phyloP scores from a whole-genome alignment of 2,797 vertebrate genomes.

The Ctenochaetus hawaiiensis region DNA sequence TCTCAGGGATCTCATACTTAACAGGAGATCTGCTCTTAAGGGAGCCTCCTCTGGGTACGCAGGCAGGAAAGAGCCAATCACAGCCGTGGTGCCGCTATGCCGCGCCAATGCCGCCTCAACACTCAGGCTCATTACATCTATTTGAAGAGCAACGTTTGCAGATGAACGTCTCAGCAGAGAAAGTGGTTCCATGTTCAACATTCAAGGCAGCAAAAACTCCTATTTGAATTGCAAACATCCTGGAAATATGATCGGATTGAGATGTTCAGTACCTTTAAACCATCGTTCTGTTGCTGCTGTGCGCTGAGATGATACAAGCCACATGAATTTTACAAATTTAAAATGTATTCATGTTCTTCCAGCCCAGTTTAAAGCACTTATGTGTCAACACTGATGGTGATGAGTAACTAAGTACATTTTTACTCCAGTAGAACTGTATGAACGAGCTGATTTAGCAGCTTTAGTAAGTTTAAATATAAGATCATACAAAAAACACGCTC shows the following conservation, averaged over 20 bases:
- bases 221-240: slow-evolving; percentile 37
- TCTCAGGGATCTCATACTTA: slow-evolving; percentile 84
- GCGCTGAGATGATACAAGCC: slow-evolving; percentile 2
- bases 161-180: slow-evolving; percentile 44
- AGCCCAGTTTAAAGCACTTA: background rate
- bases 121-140: slow-evolving; percentile 64
- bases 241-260: slow-evolving; percentile 3
- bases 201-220: background rate
- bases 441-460: too few relatives aligned
- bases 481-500: background rate
- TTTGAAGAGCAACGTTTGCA: slow-evolving; percentile 61
- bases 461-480: too few relatives aligned
- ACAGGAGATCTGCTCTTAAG: slow-evolving; percentile 82
- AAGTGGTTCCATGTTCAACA: slow-evolving; percentile 20
- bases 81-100: slow-evolving; percentile 13
- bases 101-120: slow-evolving; percentile 47
- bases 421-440: background rate
- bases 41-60: slow-evolving; percentile 76
- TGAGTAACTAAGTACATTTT: background rate
- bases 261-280: slow-evolving; percentile 12
- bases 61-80: slow-evolving; percentile 71
- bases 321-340: background rate
- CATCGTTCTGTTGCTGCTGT: background rate
- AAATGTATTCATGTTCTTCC: too few relatives aligned
- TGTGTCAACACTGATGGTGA: background rate